Conservation (phyloP, 1,140 invertebrate species). For the Mylabris phalerata region DNA sequence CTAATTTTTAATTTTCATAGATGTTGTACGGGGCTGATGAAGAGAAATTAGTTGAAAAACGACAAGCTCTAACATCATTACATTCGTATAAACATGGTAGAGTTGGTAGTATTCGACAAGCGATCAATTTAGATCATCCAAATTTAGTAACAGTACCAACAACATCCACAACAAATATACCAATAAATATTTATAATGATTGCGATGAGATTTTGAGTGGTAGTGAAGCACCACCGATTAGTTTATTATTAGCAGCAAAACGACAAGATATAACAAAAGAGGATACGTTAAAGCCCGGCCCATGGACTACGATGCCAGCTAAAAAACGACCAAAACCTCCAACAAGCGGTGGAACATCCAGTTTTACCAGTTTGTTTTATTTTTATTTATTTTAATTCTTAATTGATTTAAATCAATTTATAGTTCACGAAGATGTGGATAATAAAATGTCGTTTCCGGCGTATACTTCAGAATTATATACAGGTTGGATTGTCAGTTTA, state of each 20-base stretch:
- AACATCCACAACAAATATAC: slow-evolving; percentile 33
- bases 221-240: slow-evolving; percentile 31
- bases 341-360: slow-evolving; percentile 14
- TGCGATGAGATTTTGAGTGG: slow-evolving; percentile 12
- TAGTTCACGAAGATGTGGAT: slow-evolving; percentile 54
- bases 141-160: slow-evolving; percentile 41
- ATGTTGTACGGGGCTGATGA: slow-evolving; percentile 54
- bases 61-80: slow-evolving; percentile 64
- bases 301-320: slow-evolving; percentile 49
- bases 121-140: slow-evolving; percentile 31
- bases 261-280: slow-evolving; percentile 54
- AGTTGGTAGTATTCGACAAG: slow-evolving; percentile 40
- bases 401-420: slow-evolving; percentile 6
- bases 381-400: background rate
- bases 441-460: slow-evolving; percentile 26
- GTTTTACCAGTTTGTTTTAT: slow-evolving; percentile 43
- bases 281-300: slow-evolving; percentile 54
- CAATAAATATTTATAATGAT: slow-evolving; percentile 14
- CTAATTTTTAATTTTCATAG: slow-evolving; percentile 30
- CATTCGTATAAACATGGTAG: slow-evolving; percentile 49
- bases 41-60: slow-evolving; percentile 54
- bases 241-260: slow-evolving; percentile 50
- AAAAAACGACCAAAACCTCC: slow-evolving; percentile 20
- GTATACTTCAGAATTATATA: slow-evolving; percentile 48
- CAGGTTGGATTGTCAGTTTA: slow-evolving; percentile 49